Evolutionary conservation across 2,888 invertebrate species (phyloP), one percentile per base, ranked within the genome.

Genomic region (Luperina testacea): DNA sequence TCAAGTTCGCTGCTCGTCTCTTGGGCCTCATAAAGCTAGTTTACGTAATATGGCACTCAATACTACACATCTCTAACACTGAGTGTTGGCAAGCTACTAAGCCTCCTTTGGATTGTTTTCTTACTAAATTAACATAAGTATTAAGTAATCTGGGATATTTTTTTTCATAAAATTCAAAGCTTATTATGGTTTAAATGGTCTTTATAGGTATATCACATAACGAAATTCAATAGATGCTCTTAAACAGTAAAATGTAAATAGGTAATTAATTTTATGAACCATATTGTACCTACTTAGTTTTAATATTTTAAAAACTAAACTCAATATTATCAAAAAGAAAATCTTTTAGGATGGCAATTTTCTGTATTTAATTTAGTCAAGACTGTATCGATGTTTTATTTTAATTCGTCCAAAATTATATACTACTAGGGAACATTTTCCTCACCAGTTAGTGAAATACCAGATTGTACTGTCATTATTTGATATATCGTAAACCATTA

Each of bases 11-110:
- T 71, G 77, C 70, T 57, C 73, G 80, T 80, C 87, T 80, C 89
- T 20, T 13, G 82, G 69, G 87, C 67, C 84, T 76, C 75, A 68
- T 87, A 78, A 80, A 85, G 79, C 64, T 77, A 75, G 84, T 88
- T 85, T 83, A 82, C 82, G 78, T 88, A 88, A 87, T 85, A 77
- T 77, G 64, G 75, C 81, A 83, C 76, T 80, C 76, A 78, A 63
- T 48, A 71, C 59, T 77, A 83, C 77, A 87, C 77, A 65, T 77
- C 74, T 75, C 51, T 65, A 32, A 70, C 48, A 63, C 64, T 53
- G 72, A 61, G 67, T 45, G 71, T 42, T 27, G 48, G 42, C 45
- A 57, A 65, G 51, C 24, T 38, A 64, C 64, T 70, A 59, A 71
- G 51, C 72, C 72, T 77, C 42, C 24, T 45, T 20, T 27, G n/a